Evolutionary conservation across 1,140 invertebrate genomes (phyloP).

Genomic region (Drosophila guanche): DNA sequence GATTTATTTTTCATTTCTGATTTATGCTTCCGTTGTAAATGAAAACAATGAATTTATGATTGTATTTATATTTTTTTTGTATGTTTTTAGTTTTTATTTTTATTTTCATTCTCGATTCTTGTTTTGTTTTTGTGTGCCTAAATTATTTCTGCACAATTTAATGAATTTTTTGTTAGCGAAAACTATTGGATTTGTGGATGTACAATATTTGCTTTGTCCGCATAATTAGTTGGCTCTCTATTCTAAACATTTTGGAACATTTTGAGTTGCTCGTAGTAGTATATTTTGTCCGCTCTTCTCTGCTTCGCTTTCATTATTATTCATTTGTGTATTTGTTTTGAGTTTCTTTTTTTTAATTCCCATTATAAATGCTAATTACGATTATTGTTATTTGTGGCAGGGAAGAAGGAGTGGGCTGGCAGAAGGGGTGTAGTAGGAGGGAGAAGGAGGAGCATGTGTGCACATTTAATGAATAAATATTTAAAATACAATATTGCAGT

Average conservation of each 20-base stretch:
- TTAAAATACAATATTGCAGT: slow-evolving; percentile 81
- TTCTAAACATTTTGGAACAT: slow-evolving; percentile 77
- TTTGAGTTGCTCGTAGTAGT: slow-evolving; percentile 74
- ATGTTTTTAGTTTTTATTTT: slow-evolving; percentile 32
- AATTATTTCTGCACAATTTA: slow-evolving; percentile 70
- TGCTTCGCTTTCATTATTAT: slow-evolving; percentile 36
- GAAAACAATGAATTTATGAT: neutral
- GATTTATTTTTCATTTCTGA: too few relatives aligned
- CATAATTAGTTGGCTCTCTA: slow-evolving; percentile 69
- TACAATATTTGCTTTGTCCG: slow-evolving; percentile 51
- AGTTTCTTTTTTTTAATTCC: slow-evolving; percentile 32
- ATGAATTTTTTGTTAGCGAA: slow-evolving; percentile 58
- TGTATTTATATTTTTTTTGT: slow-evolving; percentile 33
- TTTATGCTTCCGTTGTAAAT: neutral
- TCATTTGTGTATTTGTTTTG: slow-evolving; percentile 42
- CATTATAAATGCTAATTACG: slow-evolving; percentile 70
- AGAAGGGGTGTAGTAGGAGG: slow-evolving; percentile 2
- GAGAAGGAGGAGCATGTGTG: slow-evolving; percentile 24
- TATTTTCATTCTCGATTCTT: slow-evolving; percentile 24
- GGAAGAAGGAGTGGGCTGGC: neutral
- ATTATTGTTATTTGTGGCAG: slow-evolving; percentile 56
- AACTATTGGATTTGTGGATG: slow-evolving; percentile 50
- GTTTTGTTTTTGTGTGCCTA: slow-evolving; percentile 50
- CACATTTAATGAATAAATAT: slow-evolving; percentile 76
- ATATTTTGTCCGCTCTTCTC: slow-evolving; percentile 32